Evolutionary conservation across 2,888 invertebrate genomes (phyloP).

Genomic region (Venusia cambrica): DNA sequence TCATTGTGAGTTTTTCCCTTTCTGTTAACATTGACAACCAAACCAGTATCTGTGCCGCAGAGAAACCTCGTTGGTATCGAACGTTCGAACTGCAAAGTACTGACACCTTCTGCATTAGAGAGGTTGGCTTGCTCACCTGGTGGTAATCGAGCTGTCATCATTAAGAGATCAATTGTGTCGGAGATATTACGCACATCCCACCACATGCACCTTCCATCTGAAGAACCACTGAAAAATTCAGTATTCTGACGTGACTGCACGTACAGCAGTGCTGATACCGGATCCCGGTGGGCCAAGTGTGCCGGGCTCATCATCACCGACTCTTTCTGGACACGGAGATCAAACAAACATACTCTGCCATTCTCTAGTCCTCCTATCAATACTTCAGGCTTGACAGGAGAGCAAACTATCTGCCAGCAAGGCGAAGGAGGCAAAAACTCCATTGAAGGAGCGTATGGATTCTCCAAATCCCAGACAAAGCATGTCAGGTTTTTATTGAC

Average conservation of each 20-base stretch:
- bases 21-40: constrained; percentile 82
- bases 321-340: constrained; percentile 86
- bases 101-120: constrained; percentile 79
- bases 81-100: constrained; percentile 84
- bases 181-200: constrained; percentile 85
- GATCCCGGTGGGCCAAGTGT: constrained; percentile 62
- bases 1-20: constrained; percentile 84
- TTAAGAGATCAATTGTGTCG: constrained; percentile 78
- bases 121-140: constrained; percentile 69
- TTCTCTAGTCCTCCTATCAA: constrained; percentile 51
- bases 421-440: constrained; percentile 42
- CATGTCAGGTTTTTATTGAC: constrained; percentile 69
- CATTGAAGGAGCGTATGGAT: constrained; percentile 34
- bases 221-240: constrained; percentile 82
- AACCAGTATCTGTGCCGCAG: constrained; percentile 57
- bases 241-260: constrained; percentile 78
- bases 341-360: constrained; percentile 81
- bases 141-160: constrained; percentile 76
- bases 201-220: constrained; percentile 83
- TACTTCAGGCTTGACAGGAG: constrained; percentile 38
- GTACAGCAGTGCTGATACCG: constrained; percentile 78
- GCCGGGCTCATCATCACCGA: constrained; percentile 84
- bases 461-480: constrained; percentile 83
- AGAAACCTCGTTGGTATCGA: constrained; percentile 82
- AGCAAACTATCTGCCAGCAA: constrained; percentile 50